Evolutionary conservation across 2,888 invertebrate species (phyloP), one percentile per base, ranked within the genome.

Genomic region (Apodemia duryi): DNA sequence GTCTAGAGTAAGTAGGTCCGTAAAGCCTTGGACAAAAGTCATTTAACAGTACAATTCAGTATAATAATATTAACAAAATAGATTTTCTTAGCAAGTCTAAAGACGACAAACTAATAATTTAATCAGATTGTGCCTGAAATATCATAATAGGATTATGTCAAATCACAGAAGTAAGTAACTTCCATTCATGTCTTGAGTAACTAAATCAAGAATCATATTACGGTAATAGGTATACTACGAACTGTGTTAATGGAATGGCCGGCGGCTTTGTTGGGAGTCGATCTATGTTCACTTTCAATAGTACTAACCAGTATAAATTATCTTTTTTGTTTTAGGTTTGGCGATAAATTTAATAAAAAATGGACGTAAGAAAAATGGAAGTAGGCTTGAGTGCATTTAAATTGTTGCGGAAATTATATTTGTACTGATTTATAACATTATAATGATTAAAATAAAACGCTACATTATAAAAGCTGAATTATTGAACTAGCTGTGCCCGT

Each of bases 121-220:
- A 54, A 54, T 54, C 54, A 29, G 11, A 54, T 54, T 29, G 28
- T 54, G 54, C 11, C 11, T 54, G 54, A 54, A 10, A 29, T 35
- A 6, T 35, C 6, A 13, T n/a, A 28, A 57, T 57, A 32, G 2
- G 57, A 13, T 49, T 49, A 49, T 49, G 11, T 32, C 32, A 32
- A 57, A 57, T 57, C 57, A 57, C 32, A 35, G 35, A 13, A 32
- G 32, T 35, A 57, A 57, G 57, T 13, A 32, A 32, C 32, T 57
- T 57, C 57, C 11, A 32, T 57, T 13, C 32, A 57, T 13, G 57
- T 57, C 57, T 57, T 35, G 29, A 57, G 57, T 57, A 57, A 57
- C 35, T 11, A 35, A 57, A 57, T 32, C 57, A 57, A 32, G 29
- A 57, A 32, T 57, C 57, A 57, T 13, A 57, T 32, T 57, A 57